Conservation (phyloP, 2,888 invertebrate species). For the Germaria angustata region DNA sequence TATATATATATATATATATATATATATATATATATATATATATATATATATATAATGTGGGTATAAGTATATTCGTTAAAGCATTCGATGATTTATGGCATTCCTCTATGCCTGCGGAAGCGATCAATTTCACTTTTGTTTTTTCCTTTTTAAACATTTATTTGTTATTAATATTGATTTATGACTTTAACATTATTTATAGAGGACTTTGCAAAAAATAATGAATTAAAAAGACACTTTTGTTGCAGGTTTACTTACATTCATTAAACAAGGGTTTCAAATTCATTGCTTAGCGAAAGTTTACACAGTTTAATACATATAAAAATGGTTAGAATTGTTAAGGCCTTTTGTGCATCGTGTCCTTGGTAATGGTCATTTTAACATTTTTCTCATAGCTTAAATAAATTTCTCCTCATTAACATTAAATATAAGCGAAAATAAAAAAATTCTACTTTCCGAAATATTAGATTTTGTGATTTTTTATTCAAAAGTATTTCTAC, state of each 20-base stretch:
- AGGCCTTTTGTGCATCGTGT: not conserved
- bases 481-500: constrained; percentile 64
- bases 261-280: not conserved
- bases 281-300: not conserved
- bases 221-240: not conserved
- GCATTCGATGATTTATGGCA: constrained; percentile 31
- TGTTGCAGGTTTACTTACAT: not conserved
- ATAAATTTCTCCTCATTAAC: constrained; percentile 4
- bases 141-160: constrained; percentile 47
- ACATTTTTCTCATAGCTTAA: not conserved
- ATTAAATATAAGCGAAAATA: constrained; percentile 6
- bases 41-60: not conserved
- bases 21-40: not conserved
- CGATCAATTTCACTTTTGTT: constrained; percentile 53
- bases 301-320: not conserved
- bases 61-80: not conserved
- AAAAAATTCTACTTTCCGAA: constrained; percentile 19
- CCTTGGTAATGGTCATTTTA: constrained; percentile 1
- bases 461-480: constrained; percentile 64
- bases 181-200: constrained; percentile 38
- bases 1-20: not conserved
- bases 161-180: constrained; percentile 66
- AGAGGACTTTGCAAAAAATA: not conserved
- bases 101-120: constrained; percentile 35
- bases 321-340: too few species aligned